These are phyloP conservation scores for Hyperoodon ampullatus DNA, from an alignment of 2,113 vertebrate species.

Conservation along the genomic window DNA sequence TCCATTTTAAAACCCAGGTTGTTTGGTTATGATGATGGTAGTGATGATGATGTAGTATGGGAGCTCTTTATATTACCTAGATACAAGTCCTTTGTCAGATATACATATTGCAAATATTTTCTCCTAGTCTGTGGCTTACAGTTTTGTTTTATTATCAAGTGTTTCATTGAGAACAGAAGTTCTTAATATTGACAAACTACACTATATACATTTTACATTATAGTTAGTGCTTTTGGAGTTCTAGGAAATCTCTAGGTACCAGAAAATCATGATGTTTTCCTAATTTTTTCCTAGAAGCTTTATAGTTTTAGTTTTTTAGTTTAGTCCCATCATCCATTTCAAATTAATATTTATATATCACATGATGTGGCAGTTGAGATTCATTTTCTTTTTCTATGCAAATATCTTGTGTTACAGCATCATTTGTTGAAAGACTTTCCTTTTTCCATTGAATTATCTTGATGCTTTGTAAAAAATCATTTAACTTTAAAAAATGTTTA, in stretches of 20 bases:
- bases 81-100: background rate
- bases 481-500: background rate
- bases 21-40: background rate
- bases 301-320: background rate
- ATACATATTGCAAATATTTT: background rate
- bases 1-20: background rate
- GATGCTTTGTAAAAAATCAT: background rate
- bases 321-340: background rate
- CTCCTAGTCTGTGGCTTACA: background rate
- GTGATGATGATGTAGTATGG: background rate
- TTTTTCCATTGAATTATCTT: background rate
- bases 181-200: background rate
- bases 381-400: background rate
- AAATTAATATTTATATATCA: background rate
- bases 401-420: background rate
- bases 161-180: background rate
- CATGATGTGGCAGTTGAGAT: background rate
- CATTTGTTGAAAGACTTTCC: background rate
- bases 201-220: background rate
- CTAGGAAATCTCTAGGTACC: background rate
- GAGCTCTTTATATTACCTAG: background rate
- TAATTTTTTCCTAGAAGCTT: background rate
- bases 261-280: background rate
- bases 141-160: background rate
- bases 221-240: background rate